A percentile compares a stretch with the other conserved stretches of the same genome.
phyloP scores from a whole-genome alignment of 2,113 vertebrate species.

The Aldabrachelys gigantea region DNA sequence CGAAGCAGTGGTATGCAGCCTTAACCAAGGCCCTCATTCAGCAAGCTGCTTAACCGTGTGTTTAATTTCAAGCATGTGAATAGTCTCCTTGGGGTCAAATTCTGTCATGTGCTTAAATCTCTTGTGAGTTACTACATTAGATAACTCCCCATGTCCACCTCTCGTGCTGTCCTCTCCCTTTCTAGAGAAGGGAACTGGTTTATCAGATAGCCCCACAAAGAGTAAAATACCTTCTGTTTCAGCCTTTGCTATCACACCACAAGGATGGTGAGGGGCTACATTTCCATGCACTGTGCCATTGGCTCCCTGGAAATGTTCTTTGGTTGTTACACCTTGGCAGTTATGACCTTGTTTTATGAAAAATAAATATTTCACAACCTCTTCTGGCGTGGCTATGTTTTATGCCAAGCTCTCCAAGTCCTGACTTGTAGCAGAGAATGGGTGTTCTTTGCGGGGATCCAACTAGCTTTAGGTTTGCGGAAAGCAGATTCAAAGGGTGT shows the following conservation, averaged over 20 bases:
- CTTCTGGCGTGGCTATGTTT: neutral
- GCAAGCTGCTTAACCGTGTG: neutral
- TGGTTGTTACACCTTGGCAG: conserved; percentile 58
- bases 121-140: neutral
- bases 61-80: neutral
- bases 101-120: neutral
- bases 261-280: neutral
- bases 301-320: conserved; percentile 54
- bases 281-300: conserved; percentile 46
- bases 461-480: neutral
- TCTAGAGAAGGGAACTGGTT: neutral
- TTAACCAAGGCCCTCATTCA: neutral
- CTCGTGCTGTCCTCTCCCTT: neutral
- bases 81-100: neutral
- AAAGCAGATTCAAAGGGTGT: neutral
- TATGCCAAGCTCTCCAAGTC: neutral
- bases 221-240: neutral
- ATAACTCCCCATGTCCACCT: neutral
- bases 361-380: conserved; percentile 79
- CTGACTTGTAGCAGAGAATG: neutral
- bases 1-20: accelerated
- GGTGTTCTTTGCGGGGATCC: neutral
- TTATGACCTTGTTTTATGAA: conserved; percentile 75
- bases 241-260: neutral
- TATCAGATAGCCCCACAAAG: neutral